Conservation (phyloP, 2,113 vertebrate species). For the Oncorhynchus clarkii region DNA sequence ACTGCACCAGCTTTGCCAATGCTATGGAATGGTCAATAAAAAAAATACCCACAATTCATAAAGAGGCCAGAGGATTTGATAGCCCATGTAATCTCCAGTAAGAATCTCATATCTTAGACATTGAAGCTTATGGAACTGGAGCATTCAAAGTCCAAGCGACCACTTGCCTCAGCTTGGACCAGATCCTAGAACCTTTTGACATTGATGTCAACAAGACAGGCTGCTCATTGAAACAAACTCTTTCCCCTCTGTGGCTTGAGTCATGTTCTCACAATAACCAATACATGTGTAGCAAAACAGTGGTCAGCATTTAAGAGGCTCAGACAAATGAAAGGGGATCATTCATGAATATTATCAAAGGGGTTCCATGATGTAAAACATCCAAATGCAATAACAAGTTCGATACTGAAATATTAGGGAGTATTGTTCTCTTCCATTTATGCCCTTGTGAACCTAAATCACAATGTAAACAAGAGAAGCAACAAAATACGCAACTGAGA, state of each 20-base stretch:
- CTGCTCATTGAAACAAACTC: slow-evolving; percentile 52
- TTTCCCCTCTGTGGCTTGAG: slow-evolving; percentile 47
- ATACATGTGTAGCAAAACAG: slow-evolving; percentile 61
- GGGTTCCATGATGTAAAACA: slow-evolving; percentile 28
- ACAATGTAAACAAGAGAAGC: slow-evolving; percentile 15
- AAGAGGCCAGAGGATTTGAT: slow-evolving; percentile 32
- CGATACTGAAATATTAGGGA: slow-evolving; percentile 12
- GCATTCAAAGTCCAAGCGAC: slow-evolving; percentile 48
- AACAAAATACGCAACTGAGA: too few species aligned
- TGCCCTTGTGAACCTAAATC: slow-evolving; percentile 4
- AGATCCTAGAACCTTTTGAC: slow-evolving; percentile 61
- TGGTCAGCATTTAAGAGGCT: slow-evolving; percentile 45
- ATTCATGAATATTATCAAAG: slow-evolving; percentile 44
- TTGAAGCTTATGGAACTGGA: slow-evolving; percentile 55
- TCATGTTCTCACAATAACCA: slow-evolving; percentile 55
- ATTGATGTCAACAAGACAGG: slow-evolving; percentile 54
- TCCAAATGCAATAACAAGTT: slow-evolving; percentile 28
- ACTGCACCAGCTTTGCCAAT: neutral
- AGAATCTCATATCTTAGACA: slow-evolving; percentile 37
- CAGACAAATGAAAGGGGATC: slow-evolving; percentile 34
- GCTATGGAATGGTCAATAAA: neutral
- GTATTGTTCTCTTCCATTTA: slow-evolving; percentile 16
- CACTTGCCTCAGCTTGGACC: slow-evolving; percentile 62
- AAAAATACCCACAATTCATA: slow-evolving; percentile 11
- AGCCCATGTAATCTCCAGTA: slow-evolving; percentile 29